Conservation (phyloP, 2,888 invertebrate genomes). For the Scaptomyza parva region DNA sequence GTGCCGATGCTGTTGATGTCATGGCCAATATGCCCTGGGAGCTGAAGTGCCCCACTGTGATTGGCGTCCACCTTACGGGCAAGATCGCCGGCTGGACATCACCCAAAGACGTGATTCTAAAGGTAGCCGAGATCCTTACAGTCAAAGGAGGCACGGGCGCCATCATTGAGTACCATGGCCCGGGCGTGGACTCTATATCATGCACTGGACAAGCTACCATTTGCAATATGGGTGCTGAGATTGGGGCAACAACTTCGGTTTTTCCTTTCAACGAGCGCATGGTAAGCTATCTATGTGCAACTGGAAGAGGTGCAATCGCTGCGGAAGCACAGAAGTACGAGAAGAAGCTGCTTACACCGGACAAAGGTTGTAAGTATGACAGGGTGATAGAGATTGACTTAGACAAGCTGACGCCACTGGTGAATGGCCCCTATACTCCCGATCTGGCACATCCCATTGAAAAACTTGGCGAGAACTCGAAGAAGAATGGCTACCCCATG, state of each 20-base stretch:
- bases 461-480: slow-evolving; percentile 93
- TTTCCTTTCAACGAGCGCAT: slow-evolving; percentile 98
- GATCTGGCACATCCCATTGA: slow-evolving; percentile 98
- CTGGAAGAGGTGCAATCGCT: slow-evolving; percentile 90
- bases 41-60: slow-evolving; percentile 99
- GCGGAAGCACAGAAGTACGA: slow-evolving; percentile 89
- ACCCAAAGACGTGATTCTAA: slow-evolving; percentile 98
- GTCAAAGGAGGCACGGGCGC: slow-evolving; percentile 99
- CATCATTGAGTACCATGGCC: slow-evolving; percentile 98
- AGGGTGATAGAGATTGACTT: slow-evolving; percentile 95
- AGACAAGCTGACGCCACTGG: slow-evolving; percentile 96
- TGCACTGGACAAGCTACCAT: slow-evolving; percentile 99
- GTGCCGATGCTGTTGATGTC: slow-evolving; percentile 99
- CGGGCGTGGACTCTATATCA: slow-evolving; percentile 98
- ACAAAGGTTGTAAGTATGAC: slow-evolving; percentile 94
- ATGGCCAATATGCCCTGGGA: slow-evolving; percentile 99
- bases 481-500: slow-evolving; percentile 96
- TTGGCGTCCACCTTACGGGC: slow-evolving; percentile 98
- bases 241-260: slow-evolving; percentile 98
- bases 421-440: slow-evolving; percentile 99
- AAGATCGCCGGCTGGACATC: slow-evolving; percentile 98
- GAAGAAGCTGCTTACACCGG: slow-evolving; percentile 90
- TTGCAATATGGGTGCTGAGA: slow-evolving; percentile 99
- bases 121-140: slow-evolving; percentile 97
- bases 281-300: slow-evolving; percentile 95